Conservation (phyloP, 2,113 vertebrate species). For the Trichechus manatus region DNA sequence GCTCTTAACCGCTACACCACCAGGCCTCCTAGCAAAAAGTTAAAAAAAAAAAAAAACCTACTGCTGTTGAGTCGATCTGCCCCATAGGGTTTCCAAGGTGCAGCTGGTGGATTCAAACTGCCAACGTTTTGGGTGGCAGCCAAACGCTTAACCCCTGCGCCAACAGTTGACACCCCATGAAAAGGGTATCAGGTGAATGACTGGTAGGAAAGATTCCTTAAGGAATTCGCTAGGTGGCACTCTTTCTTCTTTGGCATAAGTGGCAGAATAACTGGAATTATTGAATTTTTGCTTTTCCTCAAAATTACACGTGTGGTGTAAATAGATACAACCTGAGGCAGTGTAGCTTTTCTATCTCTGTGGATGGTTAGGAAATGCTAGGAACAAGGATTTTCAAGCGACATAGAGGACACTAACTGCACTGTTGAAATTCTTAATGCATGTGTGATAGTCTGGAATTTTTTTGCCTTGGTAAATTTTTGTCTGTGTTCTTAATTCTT, state of each 20-base stretch:
- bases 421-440: background rate
- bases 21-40: too few species aligned
- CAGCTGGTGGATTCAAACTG: background rate
- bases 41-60: background rate
- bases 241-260: slow-evolving; percentile 69
- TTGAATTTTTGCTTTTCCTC: slow-evolving; percentile 42
- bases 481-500: background rate
- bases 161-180: background rate
- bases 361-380: background rate
- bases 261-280: slow-evolving; percentile 37
- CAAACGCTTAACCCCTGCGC: background rate
- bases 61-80: background rate
- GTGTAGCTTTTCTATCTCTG: background rate
- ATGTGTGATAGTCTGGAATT: background rate
- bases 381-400: background rate
- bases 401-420: background rate
- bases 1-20: too few species aligned
- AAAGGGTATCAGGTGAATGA: background rate
- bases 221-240: slow-evolving; percentile 76
- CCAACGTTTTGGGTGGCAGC: background rate
- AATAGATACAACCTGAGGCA: background rate
- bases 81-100: background rate
- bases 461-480: background rate
- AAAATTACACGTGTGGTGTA: background rate
- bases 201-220: background rate